Evolutionary conservation across 2,888 invertebrate species (phyloP), one percentile per base, ranked within the genome.

Genomic region (Lasioglossum villosulum): DNA sequence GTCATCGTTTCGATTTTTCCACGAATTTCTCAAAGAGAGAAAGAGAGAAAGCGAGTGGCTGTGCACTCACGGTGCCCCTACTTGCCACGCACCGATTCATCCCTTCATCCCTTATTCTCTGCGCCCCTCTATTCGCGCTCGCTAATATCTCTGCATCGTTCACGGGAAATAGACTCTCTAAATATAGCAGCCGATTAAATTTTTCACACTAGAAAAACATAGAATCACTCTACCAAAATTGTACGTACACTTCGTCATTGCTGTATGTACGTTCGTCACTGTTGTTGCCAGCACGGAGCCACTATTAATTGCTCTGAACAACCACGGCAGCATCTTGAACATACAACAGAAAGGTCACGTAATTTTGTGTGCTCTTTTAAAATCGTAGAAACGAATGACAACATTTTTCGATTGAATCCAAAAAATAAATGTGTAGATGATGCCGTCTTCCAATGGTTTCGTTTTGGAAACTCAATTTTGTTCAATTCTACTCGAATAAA

Each of bases 1-100:
- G 37, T 79, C 76, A 74, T 78, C 83, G 27, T 74, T 83, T 68
- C 84, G 73, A 74, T 70, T 84, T 77, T 77, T 70, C 16, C 59
- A 12, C 59, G 27, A 0, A n/a, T 16, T 52, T 23, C 52, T 52
- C 52, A 1, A 6, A 52, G 52, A 23, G 52, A 23, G 23, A 52
- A 10, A 1, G 23, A 10, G 52, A 23, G 23, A 52, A 2, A n/a
- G 52, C 8, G 52, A 52, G 52, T 23, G 10, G 52, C 59, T 16
- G 2, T 34, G 59, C 12, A 5, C 59, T 16, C 59, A 0, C 16
- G 14, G 12, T 59, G 59, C 59, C 59, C 59, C 27, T 16, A 2
- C 59, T 16, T 12, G 59, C 59, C 59, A 63, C 59, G 59, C 59
- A 63, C 59, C 59, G 5, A 30, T 63, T 63, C 59, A 63, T 16